These are phyloP conservation scores for Andrena minutula DNA, from an alignment of 2,888 invertebrate species.

Conservation along the genomic window DNA sequence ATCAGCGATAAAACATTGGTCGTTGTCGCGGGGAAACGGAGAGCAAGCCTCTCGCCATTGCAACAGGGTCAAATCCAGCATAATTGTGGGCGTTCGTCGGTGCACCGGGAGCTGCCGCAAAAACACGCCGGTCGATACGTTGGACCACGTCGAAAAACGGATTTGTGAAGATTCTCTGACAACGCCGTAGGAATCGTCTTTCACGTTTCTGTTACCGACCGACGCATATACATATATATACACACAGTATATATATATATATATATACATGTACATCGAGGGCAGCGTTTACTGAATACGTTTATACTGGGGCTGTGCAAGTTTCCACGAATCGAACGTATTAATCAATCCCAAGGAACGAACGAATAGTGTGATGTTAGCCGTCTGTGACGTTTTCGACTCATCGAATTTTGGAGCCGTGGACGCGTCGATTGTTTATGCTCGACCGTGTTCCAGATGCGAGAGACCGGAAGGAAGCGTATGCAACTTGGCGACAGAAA, in stretches of 20 bases:
- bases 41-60: constrained; percentile 44
- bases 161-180: constrained; percentile 1
- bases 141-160: constrained; percentile 2
- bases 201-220: constrained; percentile 28
- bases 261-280: too few relatives aligned
- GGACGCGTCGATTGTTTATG: constrained; percentile 18
- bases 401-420: not conserved
- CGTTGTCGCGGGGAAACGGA: constrained; percentile 17
- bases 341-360: not conserved
- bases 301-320: constrained; percentile 18
- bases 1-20: constrained; percentile 23
- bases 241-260: too few relatives aligned
- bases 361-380: constrained; percentile 14
- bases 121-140: constrained; percentile 50
- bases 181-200: constrained; percentile 18
- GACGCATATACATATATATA: constrained; percentile 1
- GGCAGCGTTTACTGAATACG: constrained; percentile 3
- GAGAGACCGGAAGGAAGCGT: constrained; percentile 33
- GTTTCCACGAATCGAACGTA: constrained; percentile 5
- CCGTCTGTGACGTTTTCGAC: constrained; percentile 1
- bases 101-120: constrained; percentile 30
- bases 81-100: constrained; percentile 33
- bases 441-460: constrained; percentile 7
- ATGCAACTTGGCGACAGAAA: constrained; percentile 14
- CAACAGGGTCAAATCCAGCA: constrained; percentile 39